Evolutionary conservation across 2,113 vertebrate species (phyloP), one percentile per base, ranked within the genome.

Genomic region (Phasianus colchicus): DNA sequence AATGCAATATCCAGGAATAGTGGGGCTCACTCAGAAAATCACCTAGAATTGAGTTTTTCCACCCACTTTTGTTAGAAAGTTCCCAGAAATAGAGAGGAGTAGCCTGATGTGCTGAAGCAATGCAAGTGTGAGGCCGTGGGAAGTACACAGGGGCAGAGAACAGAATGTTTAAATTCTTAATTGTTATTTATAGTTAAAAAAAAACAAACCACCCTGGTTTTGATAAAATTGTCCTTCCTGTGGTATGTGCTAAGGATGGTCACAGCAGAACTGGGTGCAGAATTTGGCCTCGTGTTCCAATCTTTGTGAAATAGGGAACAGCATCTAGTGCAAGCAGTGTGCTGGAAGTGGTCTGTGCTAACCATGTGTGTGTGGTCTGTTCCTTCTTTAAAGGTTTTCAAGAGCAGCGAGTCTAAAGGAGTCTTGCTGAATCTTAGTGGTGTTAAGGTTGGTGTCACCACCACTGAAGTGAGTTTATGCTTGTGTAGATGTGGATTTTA

Each of bases 61-160:
- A 38, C 54, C 57, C 80, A 36, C 18, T 91, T 86, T 88, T 69
- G 83, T 74, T 64, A 90, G 77, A 86, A 83, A 14, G 1, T 75
- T 86, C 76, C 73, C 72, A 89, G 85, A 95, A 94, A 92, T 52
- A 77, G 65, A 70, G 72, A 89, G 76, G 79, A 92, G 48, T 52
- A 83, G 45, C 38, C 69, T 95, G 75, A 83, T 47, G 54, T 76
- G 25, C 13, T 80, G 67, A n/a, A 88, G 70, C n/a, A 78, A 47
- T 54, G 36, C n/a, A 88, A 64, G 61, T 29, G n/a, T 58, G 69
- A 75, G 85, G 77, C 64, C 2, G 2, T 91, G 83, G 89, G 94
- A 85, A 81, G 61, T 74, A 67, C 36, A 13, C 21, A 40, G 66
- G 81, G 78, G 72, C 55, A 77, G 80, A 92, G 75, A 88, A 72